Percentiles rank a stretch among this genome's conserved stretches.
Evolutionary conservation across 1,140 invertebrate genomes (phyloP).

Genomic region (Anthonomus grandis): DNA sequence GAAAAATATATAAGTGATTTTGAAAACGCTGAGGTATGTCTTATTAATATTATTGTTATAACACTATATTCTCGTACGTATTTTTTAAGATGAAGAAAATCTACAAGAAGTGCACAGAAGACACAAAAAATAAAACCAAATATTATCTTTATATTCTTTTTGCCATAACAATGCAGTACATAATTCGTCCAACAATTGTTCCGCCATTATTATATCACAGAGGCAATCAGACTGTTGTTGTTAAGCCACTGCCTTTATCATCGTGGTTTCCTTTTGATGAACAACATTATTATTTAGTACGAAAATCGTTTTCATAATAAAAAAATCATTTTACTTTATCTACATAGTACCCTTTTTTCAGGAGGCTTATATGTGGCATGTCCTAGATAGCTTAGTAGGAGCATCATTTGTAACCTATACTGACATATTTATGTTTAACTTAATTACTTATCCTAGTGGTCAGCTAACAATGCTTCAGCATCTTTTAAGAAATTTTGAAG

Average conservation of each 20-base stretch:
- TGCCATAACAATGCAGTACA: conserved; percentile 13
- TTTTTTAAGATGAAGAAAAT: not conserved
- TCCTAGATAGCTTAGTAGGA: conserved; percentile 15
- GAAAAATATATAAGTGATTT: conserved; percentile 10
- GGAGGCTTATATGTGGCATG: conserved; percentile 12
- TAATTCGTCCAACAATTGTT: conserved; percentile 4
- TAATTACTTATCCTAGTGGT: conserved; percentile 22
- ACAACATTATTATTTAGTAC: conserved; percentile 15
- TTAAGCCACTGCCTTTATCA: conserved; percentile 18
- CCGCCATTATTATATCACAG: not conserved
- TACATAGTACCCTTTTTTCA: not conserved
- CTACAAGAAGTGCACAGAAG: not conserved
- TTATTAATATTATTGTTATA: too few species aligned
- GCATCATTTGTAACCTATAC: conserved; percentile 24
- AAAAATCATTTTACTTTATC: not conserved
- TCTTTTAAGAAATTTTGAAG: conserved; percentile 14
- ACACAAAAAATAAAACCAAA: not conserved
- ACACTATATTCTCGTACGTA: too few species aligned
- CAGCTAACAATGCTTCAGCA: conserved; percentile 19
- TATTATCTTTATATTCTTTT: conserved; percentile 6
- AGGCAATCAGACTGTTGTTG: conserved; percentile 9
- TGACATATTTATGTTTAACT: conserved; percentile 15
- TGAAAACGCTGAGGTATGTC: conserved; percentile 13
- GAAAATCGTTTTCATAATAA: not conserved
- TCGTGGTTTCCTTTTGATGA: conserved; percentile 25